phyloP scores from a whole-genome alignment of 2,113 vertebrate species.

The Macquaria ambigua region DNA sequence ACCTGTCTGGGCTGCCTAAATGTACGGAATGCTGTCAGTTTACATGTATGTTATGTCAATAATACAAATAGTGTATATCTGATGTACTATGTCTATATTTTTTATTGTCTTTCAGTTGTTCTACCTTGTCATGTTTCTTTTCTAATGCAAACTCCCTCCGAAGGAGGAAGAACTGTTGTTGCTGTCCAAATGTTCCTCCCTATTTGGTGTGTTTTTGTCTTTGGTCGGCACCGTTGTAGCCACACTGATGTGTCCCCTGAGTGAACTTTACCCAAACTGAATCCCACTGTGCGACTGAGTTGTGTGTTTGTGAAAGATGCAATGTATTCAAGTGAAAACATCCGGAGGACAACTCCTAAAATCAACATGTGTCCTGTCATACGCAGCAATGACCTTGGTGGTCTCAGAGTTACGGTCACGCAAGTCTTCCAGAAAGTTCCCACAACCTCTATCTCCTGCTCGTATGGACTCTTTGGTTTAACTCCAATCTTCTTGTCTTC shows the following conservation, averaged over 20 bases:
- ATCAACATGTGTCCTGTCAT: conserved; percentile 44
- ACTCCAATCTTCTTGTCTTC: conserved; percentile 78
- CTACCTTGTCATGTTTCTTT: conserved; percentile 47
- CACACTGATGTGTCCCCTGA: conserved; percentile 38
- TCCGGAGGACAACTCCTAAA: conserved; percentile 42
- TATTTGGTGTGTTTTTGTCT: conserved; percentile 42
- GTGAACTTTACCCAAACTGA: conserved; percentile 50
- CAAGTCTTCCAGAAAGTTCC: conserved; percentile 79
- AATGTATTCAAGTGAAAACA: conserved; percentile 46
- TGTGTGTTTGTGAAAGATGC: conserved; percentile 49
- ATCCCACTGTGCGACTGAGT: conserved; percentile 50
- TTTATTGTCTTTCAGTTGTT: conserved; percentile 46
- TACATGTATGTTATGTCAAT: conserved; percentile 49
- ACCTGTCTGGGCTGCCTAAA: conserved; percentile 1
- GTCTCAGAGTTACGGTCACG: conserved; percentile 62
- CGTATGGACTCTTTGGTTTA: conserved; percentile 42
- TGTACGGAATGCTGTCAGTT: conserved; percentile 48
- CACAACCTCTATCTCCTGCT: conserved; percentile 40
- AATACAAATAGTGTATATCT: conserved; percentile 50
- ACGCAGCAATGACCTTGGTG: conserved; percentile 56
- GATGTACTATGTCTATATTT: conserved; percentile 43
- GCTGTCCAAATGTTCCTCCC: conserved; percentile 20
- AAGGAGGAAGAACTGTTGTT: conserved; percentile 29
- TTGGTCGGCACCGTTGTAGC: conserved; percentile 45
- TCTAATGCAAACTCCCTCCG: conserved; percentile 26